Conservation (phyloP, 2,888 invertebrate species). For the Herminia tarsipennalis region DNA sequence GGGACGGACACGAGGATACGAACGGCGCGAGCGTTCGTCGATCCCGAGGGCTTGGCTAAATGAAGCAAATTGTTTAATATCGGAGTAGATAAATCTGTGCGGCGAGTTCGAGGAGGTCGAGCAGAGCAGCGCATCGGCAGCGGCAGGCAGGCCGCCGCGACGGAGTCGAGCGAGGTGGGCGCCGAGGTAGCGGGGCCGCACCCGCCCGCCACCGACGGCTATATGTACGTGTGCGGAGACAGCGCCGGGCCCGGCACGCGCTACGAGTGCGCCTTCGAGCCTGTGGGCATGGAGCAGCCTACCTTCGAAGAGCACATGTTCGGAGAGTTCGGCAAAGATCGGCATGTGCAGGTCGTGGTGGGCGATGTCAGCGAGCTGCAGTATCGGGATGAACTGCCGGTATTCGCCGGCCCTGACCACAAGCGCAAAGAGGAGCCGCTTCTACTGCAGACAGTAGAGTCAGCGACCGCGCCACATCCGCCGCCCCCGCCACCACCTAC, state of each 20-base stretch:
- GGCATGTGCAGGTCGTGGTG: constrained; percentile 79
- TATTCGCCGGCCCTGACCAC: constrained; percentile 60
- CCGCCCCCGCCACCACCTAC: constrained; percentile 69
- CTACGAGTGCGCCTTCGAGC: constrained; percentile 78
- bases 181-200: constrained; percentile 80
- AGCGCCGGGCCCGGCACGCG: constrained; percentile 62
- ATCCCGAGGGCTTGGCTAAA: constrained; percentile 76
- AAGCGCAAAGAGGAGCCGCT: constrained; percentile 78
- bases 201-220: constrained; percentile 78
- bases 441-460: constrained; percentile 69
- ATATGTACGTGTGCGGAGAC: constrained; percentile 82
- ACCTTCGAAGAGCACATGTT: constrained; percentile 93
- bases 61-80: constrained; percentile 83
- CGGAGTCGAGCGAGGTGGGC: constrained; percentile 79
- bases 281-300: constrained; percentile 87
- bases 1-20: constrained; percentile 80
- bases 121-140: constrained; percentile 45
- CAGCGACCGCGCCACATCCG: constrained; percentile 55
- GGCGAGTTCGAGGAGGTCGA: constrained; percentile 51
- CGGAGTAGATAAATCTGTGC: constrained; percentile 62
- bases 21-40: constrained; percentile 80
- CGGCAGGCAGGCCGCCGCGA: constrained; percentile 65
- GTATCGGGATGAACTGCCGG: constrained; percentile 78
- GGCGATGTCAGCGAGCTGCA: constrained; percentile 81
- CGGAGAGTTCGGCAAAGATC: constrained; percentile 89